phyloP scores from a whole-genome alignment of 1,140 invertebrate genomes.

The Drosophila miranda region DNA sequence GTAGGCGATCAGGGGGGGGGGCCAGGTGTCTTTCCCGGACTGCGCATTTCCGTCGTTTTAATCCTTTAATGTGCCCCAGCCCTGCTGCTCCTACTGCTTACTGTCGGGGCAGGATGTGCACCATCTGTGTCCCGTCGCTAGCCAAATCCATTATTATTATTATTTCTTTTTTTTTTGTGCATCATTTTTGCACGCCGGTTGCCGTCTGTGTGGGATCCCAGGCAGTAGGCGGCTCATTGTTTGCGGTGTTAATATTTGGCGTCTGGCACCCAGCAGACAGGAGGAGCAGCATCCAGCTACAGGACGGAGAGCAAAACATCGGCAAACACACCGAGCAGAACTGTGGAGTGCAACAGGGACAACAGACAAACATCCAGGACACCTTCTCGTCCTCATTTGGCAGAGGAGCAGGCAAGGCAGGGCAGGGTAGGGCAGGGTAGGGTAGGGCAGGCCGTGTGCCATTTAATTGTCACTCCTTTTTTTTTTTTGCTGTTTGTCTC shows the following conservation, averaged over 20 bases:
- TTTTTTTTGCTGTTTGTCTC: constrained; percentile 7
- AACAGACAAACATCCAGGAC: constrained; percentile 17
- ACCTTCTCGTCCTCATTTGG: not conserved
- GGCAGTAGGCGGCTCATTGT: constrained; percentile 55
- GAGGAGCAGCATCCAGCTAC: constrained; percentile 14
- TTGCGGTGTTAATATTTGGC: constrained; percentile 78
- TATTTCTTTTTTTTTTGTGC: constrained; percentile 20
- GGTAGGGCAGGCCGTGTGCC: constrained; percentile 28
- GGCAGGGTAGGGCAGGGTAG: not conserved
- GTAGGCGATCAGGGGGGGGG: no score
- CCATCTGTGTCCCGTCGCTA: constrained; percentile 39
- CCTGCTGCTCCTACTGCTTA: constrained; percentile 5
- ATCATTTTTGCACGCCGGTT: constrained; percentile 35
- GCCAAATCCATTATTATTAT: constrained; percentile 54
- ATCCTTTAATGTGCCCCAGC: constrained; percentile 55
- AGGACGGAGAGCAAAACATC: constrained; percentile 4
- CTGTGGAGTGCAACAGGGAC: constrained; percentile 35
- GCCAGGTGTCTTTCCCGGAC: constrained; percentile 5
- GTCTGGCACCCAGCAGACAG: constrained; percentile 62
- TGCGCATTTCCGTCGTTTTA: constrained; percentile 58
- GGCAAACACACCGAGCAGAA: not conserved
- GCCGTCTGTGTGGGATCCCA: not conserved
- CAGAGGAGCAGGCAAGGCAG: not conserved
- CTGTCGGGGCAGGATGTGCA: constrained; percentile 24
- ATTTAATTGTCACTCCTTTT: constrained; percentile 67